Conservation (phyloP, 2,797 vertebrate species). For the Choloepus didactylus region DNA sequence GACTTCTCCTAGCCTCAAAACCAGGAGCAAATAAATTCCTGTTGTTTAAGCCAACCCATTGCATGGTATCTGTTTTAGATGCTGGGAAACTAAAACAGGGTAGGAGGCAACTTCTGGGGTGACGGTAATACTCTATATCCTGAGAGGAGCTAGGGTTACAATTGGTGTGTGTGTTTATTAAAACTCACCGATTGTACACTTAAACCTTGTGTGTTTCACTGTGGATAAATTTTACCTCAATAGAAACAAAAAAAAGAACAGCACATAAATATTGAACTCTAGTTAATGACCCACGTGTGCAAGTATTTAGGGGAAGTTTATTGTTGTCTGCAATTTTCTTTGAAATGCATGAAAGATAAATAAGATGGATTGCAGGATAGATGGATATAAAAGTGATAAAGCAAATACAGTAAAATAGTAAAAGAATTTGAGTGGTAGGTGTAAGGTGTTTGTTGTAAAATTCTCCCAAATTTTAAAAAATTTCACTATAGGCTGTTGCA, state of each 20-base stretch:
- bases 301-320: rapidly evolving
- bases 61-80: no score
- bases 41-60: no score
- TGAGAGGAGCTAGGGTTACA: neutral
- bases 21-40: no score
- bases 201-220: rapidly evolving
- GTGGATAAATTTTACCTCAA: neutral
- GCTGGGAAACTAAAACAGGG: no score
- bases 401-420: rapidly evolving
- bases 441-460: neutral
- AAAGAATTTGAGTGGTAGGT: neutral
- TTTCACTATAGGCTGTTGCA: neutral
- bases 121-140: neutral
- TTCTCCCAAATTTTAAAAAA: neutral
- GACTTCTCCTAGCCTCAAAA: no score
- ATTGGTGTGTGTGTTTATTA: rapidly evolving
- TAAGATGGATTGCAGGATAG: neutral
- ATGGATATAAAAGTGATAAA: rapidly evolving
- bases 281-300: rapidly evolving
- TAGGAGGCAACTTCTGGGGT: neutral
- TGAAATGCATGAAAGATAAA: neutral
- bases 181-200: rapidly evolving
- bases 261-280: neutral
- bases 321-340: neutral
- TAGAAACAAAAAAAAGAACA: neutral